phyloP scores from a whole-genome alignment of 2,888 invertebrate species.

The Rhagium mordax region DNA sequence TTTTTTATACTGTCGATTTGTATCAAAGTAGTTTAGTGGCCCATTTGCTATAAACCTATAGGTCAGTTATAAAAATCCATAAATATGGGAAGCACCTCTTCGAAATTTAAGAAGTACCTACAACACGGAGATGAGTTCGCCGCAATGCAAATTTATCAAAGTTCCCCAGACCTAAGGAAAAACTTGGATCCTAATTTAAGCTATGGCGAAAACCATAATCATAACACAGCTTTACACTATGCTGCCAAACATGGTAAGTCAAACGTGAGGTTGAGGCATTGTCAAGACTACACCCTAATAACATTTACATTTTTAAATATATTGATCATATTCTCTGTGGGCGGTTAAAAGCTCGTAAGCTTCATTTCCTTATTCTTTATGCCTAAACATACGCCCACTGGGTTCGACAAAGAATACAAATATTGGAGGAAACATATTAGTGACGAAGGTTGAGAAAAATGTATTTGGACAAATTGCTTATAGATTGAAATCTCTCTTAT shows the following conservation, averaged over 20 bases:
- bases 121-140: conserved; percentile 81
- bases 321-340: too few species aligned
- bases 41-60: conserved; percentile 4
- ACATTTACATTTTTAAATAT: too few species aligned
- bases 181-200: conserved; percentile 79
- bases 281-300: too few species aligned
- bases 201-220: conserved; percentile 77
- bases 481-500: too few species aligned
- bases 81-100: conserved; percentile 78
- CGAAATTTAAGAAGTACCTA: conserved; percentile 80
- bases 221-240: conserved; percentile 79
- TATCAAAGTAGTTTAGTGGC: conserved; percentile 42
- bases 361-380: too few species aligned
- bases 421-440: too few species aligned
- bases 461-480: too few species aligned
- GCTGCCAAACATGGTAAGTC: conserved; percentile 75
- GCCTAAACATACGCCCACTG: too few species aligned
- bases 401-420: too few species aligned
- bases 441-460: too few species aligned
- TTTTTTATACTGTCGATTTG: conserved; percentile 47
- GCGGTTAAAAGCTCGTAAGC: too few species aligned
- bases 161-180: conserved; percentile 76
- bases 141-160: conserved; percentile 78
- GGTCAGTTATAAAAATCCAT: not conserved
- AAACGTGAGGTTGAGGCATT: too few species aligned